phyloP scores from a whole-genome alignment of 2,113 vertebrate genomes.

The Dasypus novemcinctus region DNA sequence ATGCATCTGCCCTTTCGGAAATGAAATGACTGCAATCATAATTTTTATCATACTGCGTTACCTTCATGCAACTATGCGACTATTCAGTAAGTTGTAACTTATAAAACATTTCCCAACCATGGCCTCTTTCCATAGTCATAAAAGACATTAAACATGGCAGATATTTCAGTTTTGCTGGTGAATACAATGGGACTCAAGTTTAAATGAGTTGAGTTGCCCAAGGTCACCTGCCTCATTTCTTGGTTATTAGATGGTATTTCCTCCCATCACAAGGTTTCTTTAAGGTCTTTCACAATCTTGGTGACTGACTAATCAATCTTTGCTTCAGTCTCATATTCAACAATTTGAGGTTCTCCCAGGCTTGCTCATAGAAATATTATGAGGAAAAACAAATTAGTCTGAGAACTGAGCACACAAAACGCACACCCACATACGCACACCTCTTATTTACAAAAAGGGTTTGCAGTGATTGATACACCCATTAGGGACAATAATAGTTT shows the following conservation, averaged over 20 bases:
- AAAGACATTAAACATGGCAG: neutral
- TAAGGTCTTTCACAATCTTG: neutral
- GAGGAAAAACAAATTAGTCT: neutral
- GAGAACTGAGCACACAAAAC: neutral
- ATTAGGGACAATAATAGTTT: neutral
- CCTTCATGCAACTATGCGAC: too few species aligned
- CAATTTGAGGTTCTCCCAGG: neutral
- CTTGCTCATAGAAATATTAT: neutral
- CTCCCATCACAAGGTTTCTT: neutral
- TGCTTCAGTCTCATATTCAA: neutral
- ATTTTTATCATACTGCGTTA: neutral
- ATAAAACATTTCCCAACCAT: neutral
- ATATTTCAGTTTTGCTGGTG: constrained; percentile 13
- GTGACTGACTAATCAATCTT: neutral
- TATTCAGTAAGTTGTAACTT: neutral
- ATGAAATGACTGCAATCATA: neutral
- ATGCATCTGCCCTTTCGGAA: neutral
- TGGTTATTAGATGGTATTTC: neutral
- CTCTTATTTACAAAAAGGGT: neutral
- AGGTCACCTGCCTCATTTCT: neutral
- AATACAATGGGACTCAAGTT: neutral
- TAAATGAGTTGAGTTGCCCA: neutral
- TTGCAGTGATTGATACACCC: neutral
- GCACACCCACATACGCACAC: too few species aligned
- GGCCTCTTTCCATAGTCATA: neutral